A percentile compares a stretch with the other conserved stretches of the same genome.
Conservation (phyloP, 2,113 vertebrate genomes). For the Thermophis baileyi region DNA sequence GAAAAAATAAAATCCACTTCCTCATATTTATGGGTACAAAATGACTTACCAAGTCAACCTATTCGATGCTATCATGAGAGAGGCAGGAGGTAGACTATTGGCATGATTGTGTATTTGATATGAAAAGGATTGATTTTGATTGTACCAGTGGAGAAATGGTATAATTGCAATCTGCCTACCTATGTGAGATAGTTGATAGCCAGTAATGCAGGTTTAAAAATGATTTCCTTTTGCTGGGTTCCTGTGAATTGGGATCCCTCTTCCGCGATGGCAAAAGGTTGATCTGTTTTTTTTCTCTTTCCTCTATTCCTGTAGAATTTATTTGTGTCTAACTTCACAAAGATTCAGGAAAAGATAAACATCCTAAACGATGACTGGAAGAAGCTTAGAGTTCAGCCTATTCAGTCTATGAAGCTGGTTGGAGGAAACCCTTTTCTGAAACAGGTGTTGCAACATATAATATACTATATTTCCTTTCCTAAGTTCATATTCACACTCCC, state of each 20-base stretch:
- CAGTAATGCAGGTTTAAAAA: neutral
- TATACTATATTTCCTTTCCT: neutral
- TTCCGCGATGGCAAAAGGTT: neutral
- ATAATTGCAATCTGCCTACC: neutral
- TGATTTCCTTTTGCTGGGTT: neutral
- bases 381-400: conserved; percentile 86
- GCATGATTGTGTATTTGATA: neutral
- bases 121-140: neutral
- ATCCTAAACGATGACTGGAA: conserved; percentile 92
- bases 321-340: conserved; percentile 88
- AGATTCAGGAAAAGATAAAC: conserved; percentile 86
- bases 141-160: neutral
- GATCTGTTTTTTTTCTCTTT: neutral
- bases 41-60: neutral
- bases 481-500: neutral
- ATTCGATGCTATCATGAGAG: neutral
- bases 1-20: neutral
- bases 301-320: conserved; percentile 71
- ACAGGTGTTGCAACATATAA: conserved; percentile 74
- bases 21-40: neutral
- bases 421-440: conserved; percentile 78
- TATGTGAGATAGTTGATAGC: neutral
- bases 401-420: conserved; percentile 80
- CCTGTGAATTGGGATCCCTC: rapidly evolving
- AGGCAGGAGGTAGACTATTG: neutral